A percentile compares a stretch with the other conserved stretches of the same genome.
Evolutionary conservation across 2,113 vertebrate species (phyloP).

Genomic region (Ranitomeya variabilis): DNA sequence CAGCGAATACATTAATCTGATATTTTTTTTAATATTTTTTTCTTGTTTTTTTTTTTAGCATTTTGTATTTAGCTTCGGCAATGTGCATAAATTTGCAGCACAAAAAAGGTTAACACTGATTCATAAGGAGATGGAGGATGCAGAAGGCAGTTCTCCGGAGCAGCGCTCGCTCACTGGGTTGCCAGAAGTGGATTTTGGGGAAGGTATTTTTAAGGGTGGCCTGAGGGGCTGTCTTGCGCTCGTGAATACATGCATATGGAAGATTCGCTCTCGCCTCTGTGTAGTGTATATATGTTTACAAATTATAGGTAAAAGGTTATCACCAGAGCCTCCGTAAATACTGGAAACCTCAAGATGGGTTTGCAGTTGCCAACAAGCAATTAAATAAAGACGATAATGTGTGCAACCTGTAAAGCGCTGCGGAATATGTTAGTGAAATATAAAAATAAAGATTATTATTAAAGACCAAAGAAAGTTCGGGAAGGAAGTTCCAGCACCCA

Average conservation of each 20-base stretch:
- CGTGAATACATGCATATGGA: background rate
- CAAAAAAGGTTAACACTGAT: constrained; percentile 51
- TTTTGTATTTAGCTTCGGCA: constrained; percentile 5
- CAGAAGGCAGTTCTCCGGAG: background rate
- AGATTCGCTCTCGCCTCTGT: background rate
- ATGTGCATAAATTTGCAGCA: constrained; percentile 54
- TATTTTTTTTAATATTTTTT: background rate
- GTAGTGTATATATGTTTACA: background rate
- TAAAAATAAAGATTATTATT: too few species aligned
- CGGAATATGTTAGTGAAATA: too few species aligned
- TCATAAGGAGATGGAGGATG: constrained; percentile 15
- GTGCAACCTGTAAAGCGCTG: too few species aligned
- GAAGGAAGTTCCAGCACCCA: too few species aligned
- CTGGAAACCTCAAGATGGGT: too few species aligned
- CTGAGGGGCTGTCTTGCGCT: background rate
- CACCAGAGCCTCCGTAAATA: too few species aligned
- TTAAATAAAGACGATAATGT: too few species aligned
- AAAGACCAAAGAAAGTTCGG: too few species aligned
- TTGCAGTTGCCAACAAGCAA: too few species aligned
- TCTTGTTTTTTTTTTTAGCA: too few species aligned
- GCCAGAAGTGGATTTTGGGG: background rate
- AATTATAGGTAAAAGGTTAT: background rate
- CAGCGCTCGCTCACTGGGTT: background rate
- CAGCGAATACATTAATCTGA: constrained; percentile 13
- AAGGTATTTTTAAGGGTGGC: background rate